phyloP scores from a whole-genome alignment of 2,888 invertebrate genomes.

The Drosophila glabriapex region DNA sequence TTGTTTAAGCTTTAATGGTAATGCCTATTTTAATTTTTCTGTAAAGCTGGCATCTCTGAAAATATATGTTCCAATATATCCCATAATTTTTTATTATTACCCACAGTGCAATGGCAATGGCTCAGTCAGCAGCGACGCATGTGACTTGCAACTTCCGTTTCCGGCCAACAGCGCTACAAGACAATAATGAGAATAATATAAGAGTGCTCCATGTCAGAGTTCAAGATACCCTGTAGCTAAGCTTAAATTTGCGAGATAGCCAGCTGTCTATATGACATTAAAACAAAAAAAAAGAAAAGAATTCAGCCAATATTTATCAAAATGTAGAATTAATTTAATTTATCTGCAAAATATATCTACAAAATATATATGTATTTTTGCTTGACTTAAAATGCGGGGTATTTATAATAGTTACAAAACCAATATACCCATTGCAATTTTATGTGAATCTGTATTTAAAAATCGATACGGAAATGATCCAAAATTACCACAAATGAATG shows the following conservation, averaged over 20 bases:
- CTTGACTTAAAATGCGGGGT: neutral
- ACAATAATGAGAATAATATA: constrained; percentile 1
- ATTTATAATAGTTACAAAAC: neutral
- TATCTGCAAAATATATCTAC: neutral
- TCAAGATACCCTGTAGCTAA: neutral
- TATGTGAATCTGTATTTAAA: constrained; percentile 19
- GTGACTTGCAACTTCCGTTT: constrained; percentile 75
- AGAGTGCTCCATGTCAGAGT: neutral
- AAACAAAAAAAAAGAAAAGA: neutral
- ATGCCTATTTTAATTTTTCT: neutral
- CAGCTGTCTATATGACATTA: neutral
- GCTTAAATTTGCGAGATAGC: neutral
- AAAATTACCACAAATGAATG: constrained; percentile 59
- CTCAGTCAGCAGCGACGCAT: constrained; percentile 65
- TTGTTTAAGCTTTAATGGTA: neutral
- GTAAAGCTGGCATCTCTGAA: neutral
- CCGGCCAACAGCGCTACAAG: constrained; percentile 53
- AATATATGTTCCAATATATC: neutral
- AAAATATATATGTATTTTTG: neutral
- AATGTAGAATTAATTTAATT: neutral
- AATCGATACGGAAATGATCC: constrained; percentile 66
- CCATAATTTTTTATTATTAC: neutral
- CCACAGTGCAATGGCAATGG: neutral
- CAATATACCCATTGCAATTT: neutral
- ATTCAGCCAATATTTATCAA: neutral